Percentiles rank a stretch among this genome's conserved stretches.
Evolutionary conservation across 2,797 vertebrate species (phyloP).

Genomic region (Tauraco hartlaubi): DNA sequence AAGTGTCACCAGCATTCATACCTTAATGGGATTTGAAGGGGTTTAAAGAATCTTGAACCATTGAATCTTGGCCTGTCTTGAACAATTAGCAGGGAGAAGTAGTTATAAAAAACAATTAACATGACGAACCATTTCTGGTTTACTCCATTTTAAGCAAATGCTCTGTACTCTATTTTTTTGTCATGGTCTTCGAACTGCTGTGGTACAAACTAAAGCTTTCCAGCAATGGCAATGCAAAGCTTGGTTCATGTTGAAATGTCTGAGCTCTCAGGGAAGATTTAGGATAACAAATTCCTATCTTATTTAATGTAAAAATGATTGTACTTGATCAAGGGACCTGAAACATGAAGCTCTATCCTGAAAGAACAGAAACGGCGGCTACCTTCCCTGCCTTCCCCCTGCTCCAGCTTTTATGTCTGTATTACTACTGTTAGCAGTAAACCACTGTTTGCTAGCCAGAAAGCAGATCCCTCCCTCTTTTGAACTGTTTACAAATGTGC

Average conservation of each 20-base stretch:
- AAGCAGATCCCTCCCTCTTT: background rate
- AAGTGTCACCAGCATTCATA: background rate
- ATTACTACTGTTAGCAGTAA: background rate
- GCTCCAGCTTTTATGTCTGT: background rate
- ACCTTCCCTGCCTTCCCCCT: background rate
- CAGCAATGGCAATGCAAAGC: background rate
- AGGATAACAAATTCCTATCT: background rate
- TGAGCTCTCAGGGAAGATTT: background rate
- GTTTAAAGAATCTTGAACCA: background rate
- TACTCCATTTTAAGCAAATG: background rate
- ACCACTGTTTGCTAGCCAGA: background rate
- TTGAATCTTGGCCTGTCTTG: background rate
- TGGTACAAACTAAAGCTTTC: background rate
- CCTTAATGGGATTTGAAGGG: background rate
- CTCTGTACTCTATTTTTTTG: background rate
- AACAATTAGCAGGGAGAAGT: background rate
- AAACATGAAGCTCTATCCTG: background rate
- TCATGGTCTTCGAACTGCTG: background rate
- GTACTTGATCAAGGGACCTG: background rate
- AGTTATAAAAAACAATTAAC: background rate
- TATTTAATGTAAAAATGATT: background rate
- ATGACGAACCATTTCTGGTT: background rate
- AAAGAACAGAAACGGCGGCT: background rate
- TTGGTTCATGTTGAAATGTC: background rate
- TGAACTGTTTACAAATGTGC: background rate